Base-by-base conservation (phyloP, 53 echinoderm and acorn worm species). In the Paelopatides confundens region DNA sequence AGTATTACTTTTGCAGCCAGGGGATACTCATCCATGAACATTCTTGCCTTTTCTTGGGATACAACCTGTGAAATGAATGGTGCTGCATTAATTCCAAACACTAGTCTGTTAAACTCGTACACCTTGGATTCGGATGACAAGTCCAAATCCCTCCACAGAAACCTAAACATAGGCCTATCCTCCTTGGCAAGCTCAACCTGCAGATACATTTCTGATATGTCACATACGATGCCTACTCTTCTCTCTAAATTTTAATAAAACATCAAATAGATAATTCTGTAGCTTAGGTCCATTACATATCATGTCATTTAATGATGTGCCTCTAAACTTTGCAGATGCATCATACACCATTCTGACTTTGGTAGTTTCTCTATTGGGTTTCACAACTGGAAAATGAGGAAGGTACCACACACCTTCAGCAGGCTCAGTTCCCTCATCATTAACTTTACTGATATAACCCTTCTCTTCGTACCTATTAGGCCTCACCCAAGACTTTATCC, bases 301-400 rank as follows among this genome's bases (percentile, higher is more conserved):
- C 15, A 82, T 18, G 3, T 82, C 82, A 62, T 82, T 82, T 26
- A 82, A 82, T 14, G 82, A 82, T 31, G 58, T 34, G 7, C 36
- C 82, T 10, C 26, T 31, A 33, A 29, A 82, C 21, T 82, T 62
- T 4, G 82, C 53, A 26, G 82, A 53, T 33, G 82, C 82, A 31
- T 82, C 82, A 82, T 21, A 82, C 11, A 82, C 82, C 7, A 82
- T 28, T 18, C 87, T 10, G 4, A 87, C 31, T 37, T 87, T 89
- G 8, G 86, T 69, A 28, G 69, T 71, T 67, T 85, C 68, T 65
- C 85, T 89, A 65, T 85, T 34, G 10, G 58, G 62, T 14, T 69
- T 46, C 37, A 83, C 32, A 21, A 84, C 76, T 33, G 85, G 89
- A 28, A 81, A 82, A 70, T 89, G 89, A 8, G 89, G 89, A 28